These are phyloP conservation scores for Thalassoma bifasciatum DNA, from an alignment of 2,113 vertebrate species.

Conservation along the genomic window DNA sequence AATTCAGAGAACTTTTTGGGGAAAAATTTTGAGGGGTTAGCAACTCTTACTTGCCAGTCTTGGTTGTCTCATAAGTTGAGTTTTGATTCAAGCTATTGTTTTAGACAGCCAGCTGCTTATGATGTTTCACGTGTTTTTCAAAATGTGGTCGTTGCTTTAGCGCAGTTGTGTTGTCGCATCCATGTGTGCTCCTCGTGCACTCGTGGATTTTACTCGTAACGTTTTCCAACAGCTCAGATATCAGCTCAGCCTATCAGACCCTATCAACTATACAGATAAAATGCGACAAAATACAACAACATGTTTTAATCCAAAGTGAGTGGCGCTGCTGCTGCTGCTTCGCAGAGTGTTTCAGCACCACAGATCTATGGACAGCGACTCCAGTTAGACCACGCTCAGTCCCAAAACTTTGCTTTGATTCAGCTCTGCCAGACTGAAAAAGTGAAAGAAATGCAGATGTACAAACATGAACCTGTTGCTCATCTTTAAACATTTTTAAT, in stretches of 20 bases:
- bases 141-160: constrained; percentile 39
- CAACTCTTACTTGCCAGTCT: constrained; percentile 7
- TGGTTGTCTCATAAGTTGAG: not conserved
- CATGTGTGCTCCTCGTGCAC: constrained; percentile 45
- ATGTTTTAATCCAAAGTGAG: not conserved
- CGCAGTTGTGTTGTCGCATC: constrained; percentile 63
- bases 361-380: constrained; percentile 37
- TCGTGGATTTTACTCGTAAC: constrained; percentile 10
- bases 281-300: not conserved
- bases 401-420: constrained; percentile 1
- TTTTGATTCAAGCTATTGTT: not conserved
- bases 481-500: constrained; percentile 8
- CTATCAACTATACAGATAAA: not conserved
- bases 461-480: constrained; percentile 71
- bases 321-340: not conserved
- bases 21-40: not conserved
- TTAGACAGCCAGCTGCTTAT: not conserved
- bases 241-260: not conserved
- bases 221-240: constrained; percentile 11
- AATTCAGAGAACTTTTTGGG: constrained; percentile 2
- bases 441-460: not conserved
- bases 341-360: constrained; percentile 50
- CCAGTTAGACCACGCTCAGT: constrained; percentile 1
- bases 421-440: not conserved
- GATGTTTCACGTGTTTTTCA: constrained; percentile 57